Evolutionary conservation across 2,797 vertebrate species (phyloP).

Genomic region (Brotula barbata): DNA sequence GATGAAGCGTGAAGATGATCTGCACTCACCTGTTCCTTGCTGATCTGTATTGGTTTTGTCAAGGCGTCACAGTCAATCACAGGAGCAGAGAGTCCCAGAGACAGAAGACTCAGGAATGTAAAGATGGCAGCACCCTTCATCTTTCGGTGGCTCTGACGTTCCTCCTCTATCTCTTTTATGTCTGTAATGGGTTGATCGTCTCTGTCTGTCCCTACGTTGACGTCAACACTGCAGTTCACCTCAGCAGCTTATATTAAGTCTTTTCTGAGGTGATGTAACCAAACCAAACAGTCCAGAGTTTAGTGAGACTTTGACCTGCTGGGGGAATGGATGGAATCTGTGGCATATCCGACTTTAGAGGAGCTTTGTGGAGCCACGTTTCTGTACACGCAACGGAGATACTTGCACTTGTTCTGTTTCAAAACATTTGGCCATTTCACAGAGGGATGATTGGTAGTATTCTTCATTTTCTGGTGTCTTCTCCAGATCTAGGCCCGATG

Average conservation of each 20-base stretch:
- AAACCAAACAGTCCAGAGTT: conserved; percentile 29
- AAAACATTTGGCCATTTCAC: too few relatives aligned
- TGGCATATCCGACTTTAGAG: conserved; percentile 14
- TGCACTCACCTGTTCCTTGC: conserved; percentile 56
- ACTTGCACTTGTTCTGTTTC: too few relatives aligned
- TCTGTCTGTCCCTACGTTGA: not conserved
- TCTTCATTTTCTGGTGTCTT: not conserved
- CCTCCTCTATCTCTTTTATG: not conserved
- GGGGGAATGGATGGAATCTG: conserved; percentile 1
- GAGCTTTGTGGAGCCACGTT: not conserved
- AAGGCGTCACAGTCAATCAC: conserved; percentile 51
- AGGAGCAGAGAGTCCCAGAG: conserved; percentile 47
- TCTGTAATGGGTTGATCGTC: not conserved
- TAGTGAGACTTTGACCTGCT: conserved; percentile 45
- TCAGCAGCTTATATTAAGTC: not conserved
- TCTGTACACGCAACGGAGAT: too few relatives aligned
- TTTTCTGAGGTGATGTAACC: conserved; percentile 27
- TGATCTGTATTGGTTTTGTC: conserved; percentile 56
- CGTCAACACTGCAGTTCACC: not conserved
- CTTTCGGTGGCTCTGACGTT: conserved; percentile 12
- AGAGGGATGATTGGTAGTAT: too few relatives aligned
- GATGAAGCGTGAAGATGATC: not conserved
- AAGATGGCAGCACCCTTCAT: conserved; percentile 49
- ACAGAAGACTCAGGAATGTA: conserved; percentile 53
- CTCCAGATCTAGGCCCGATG: too few relatives aligned